Evolutionary conservation across 2,113 vertebrate genomes (phyloP), one percentile per base, ranked within the genome.

Genomic region (Pachypanchax playfairii): DNA sequence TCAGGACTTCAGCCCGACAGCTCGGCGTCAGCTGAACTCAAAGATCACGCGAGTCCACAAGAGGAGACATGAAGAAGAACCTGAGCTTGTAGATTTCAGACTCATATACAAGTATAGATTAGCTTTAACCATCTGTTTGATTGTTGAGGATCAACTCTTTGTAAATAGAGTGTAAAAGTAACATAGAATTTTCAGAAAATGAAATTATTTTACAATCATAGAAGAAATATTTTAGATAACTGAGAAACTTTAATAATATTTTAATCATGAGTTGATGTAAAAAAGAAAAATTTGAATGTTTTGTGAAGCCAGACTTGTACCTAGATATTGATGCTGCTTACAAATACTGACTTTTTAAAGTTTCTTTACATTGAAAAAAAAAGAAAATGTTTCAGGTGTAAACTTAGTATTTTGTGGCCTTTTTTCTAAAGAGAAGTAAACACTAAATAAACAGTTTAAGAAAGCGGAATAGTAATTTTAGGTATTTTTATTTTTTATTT

Each of bases 41-140:
- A 75, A 85, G 85, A 86, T 54, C 85, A 87, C 64, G 46, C 70
- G 12, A 89, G 85, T 68, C 87, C 86, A 70, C 89, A 90, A 70
- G 92, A 92, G 7, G 90, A 92, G 0, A 64, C 73, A 29, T 89
- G 85, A 53, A 63, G 15, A 21, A 6, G 61, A 53, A 67, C 18
- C 2, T 2, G 0, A 22, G 31, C 18, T 25, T 60, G 10, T 59
- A 74, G 39, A 79, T 67, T 70, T 58, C 39, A 71, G 50, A 64
- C 7, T 2, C 43, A 35, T 29, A 41, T 55, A 24, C 44, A 22
- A 22, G 26, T 52, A 52, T 33, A 66, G 28, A 69, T 36, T 54
- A 52, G 31, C 24, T 48, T 62, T 36, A 58, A 38, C 50, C 29
- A 47, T 26, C 52, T 43, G 46, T 49, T 63, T 65, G 1, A 58